Evolutionary conservation across 2,113 vertebrate genomes (phyloP), one percentile per base, ranked within the genome.

Genomic region (Gobius niger): DNA sequence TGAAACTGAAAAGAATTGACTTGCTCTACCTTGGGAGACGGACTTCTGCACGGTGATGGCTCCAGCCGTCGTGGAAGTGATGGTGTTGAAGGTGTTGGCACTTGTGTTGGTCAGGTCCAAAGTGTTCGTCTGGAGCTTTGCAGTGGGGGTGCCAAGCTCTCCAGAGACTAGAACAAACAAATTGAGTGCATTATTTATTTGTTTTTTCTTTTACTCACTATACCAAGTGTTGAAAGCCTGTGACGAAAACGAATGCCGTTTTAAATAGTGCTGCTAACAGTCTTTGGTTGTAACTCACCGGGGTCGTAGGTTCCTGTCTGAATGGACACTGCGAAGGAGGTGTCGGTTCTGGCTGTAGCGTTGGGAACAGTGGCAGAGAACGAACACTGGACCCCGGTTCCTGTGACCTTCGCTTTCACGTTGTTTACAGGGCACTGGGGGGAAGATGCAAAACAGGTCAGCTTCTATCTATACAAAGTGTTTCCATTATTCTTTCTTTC

Each of bases 71-170:
- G 24, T 24, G 11, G 5, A n/a, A n/a, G n/a, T n/a, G n/a, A n/a
- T n/a, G n/a, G n/a, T n/a, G n/a, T n/a, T 14, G 1, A 61, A 9
- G 5, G 56, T 0, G 16, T 18, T 64, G n/a, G 81, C 24, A 0
- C 10, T 75, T 13, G 11, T 6, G 13, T 78, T 59, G 13, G 10
- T 3, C 59, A 90, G 59, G 70, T 90, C 0, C 9, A 68, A 5
- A 0, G 9, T 0, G 8, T 0, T 0, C 14, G 47, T 85, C 4
- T 0, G 0, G 0, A 85, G 0, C 10, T 0, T 0, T 0, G 0
- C 0, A 0, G 0, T 0, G 5, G 80, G 7, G 1, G 0, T 0
- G 19, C 77, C 84, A 7, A 86, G 10, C 1, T 0, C 0, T 1
- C 3, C 46, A 3, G n/a, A 0, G 41, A 0, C 89, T 91, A 64